Conservation (phyloP, 2,888 invertebrate genomes). For the Micoletzkya japonica region DNA sequence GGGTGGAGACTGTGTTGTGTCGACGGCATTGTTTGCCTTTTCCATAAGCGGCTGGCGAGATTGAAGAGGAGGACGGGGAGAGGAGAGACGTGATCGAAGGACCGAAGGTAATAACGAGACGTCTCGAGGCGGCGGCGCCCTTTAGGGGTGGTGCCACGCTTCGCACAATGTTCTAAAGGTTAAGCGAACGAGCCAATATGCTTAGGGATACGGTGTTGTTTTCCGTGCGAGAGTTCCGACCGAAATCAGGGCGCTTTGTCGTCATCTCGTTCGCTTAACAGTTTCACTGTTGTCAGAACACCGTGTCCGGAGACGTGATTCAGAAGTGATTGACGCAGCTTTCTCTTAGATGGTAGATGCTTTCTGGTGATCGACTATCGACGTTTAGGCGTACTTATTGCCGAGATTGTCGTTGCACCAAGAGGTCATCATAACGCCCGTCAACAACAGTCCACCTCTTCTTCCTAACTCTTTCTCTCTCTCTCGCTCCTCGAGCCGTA, state of each 20-base stretch:
- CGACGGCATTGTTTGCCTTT: slow-evolving; percentile 6
- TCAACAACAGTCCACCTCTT: too few species aligned
- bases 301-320: too few species aligned
- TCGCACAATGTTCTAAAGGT: neutral
- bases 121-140: too few species aligned
- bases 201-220: neutral
- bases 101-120: too few species aligned
- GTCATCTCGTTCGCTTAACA: neutral
- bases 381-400: too few species aligned
- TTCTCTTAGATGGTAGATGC: too few species aligned
- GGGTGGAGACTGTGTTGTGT: neutral
- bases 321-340: too few species aligned
- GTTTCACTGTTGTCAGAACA: neutral
- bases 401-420: too few species aligned
- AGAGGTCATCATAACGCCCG: too few species aligned
- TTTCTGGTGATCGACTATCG: too few species aligned
- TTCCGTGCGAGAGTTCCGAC: neutral
- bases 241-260: neutral
- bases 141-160: too few species aligned
- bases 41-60: slow-evolving; percentile 16
- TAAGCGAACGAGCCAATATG: neutral
- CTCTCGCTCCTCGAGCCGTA: neutral
- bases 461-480: neutral
- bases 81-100: too few species aligned
- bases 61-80: neutral